Evolutionary conservation across 2,888 invertebrate species (phyloP).

Genomic region (Thereva unica): DNA sequence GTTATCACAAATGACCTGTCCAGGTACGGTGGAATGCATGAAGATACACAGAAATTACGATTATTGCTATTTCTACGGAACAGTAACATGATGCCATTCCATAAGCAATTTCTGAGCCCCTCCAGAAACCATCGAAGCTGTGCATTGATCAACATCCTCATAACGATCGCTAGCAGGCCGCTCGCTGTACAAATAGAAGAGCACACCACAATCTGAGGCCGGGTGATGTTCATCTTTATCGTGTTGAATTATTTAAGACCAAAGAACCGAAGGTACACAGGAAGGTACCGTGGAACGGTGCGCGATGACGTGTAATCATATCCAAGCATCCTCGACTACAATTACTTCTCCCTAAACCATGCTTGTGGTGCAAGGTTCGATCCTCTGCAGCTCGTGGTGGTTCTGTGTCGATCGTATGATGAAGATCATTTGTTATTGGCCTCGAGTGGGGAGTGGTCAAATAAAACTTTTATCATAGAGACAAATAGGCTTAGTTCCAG

Average conservation of each 20-base stretch:
- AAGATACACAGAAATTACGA: slow-evolving; percentile 18
- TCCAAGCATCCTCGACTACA: slow-evolving; percentile 6
- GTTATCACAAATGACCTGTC: slow-evolving; percentile 25
- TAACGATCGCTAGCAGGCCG: slow-evolving; percentile 11
- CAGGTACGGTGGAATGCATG: slow-evolving; percentile 23
- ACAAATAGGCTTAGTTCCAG: slow-evolving; percentile 15
- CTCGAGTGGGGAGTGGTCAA: slow-evolving; percentile 25
- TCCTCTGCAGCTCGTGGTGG: neutral
- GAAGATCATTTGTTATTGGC: slow-evolving; percentile 26
- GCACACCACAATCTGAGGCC: slow-evolving; percentile 1
- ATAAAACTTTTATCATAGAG: slow-evolving; percentile 24
- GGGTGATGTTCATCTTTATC: slow-evolving; percentile 27
- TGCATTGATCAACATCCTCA: slow-evolving; percentile 26
- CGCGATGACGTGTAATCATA: slow-evolving; percentile 11
- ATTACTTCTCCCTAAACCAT: neutral
- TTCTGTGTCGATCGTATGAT: slow-evolving; percentile 18
- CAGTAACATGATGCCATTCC: slow-evolving; percentile 10
- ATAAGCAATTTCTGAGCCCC: neutral
- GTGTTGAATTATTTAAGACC: slow-evolving; percentile 24
- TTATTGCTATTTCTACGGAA: slow-evolving; percentile 22
- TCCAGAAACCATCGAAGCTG: slow-evolving; percentile 11
- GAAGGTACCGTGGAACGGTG: slow-evolving; percentile 15
- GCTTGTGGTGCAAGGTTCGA: neutral
- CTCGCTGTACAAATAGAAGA: slow-evolving; percentile 13
- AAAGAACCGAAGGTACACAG: neutral